phyloP scores from a whole-genome alignment of 2,888 invertebrate species.

The Idaea aversata region DNA sequence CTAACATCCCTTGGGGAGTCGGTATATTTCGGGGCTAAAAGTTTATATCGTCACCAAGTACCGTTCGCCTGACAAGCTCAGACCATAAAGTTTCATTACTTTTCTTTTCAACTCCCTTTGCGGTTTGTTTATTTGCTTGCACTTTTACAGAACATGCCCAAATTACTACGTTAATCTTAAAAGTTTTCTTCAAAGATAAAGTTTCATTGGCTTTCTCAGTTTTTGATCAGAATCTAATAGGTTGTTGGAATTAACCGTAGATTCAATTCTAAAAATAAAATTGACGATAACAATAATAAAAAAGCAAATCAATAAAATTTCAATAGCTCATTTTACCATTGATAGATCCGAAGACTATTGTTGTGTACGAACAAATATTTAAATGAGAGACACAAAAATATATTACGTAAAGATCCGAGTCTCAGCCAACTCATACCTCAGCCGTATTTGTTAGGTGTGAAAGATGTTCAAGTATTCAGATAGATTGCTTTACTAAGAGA shows the following conservation, averaged over 20 bases:
- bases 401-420: too few relatives aligned
- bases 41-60: slow-evolving; percentile 8
- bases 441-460: too few relatives aligned
- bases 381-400: too few relatives aligned
- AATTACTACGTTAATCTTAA: slow-evolving; percentile 3
- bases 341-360: too few relatives aligned
- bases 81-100: slow-evolving; percentile 38
- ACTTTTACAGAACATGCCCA: slow-evolving; percentile 11
- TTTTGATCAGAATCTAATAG: neutral
- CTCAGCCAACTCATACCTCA: too few relatives aligned
- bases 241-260: neutral
- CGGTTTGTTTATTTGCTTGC: slow-evolving; percentile 38
- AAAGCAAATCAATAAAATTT: too few relatives aligned
- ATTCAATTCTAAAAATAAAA: neutral
- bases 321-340: too few relatives aligned
- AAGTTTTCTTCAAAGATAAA: slow-evolving; percentile 8
- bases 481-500: too few relatives aligned
- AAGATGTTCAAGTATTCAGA: too few relatives aligned
- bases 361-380: too few relatives aligned
- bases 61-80: slow-evolving; percentile 23
- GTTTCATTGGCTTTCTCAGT: neutral
- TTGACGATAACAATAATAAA: too few relatives aligned
- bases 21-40: neutral
- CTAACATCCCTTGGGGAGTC: neutral
- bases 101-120: slow-evolving; percentile 34